These are phyloP conservation scores for Benthosema pterotum DNA, from an alignment of 2,797 vertebrate genomes.

Conservation along the genomic window DNA sequence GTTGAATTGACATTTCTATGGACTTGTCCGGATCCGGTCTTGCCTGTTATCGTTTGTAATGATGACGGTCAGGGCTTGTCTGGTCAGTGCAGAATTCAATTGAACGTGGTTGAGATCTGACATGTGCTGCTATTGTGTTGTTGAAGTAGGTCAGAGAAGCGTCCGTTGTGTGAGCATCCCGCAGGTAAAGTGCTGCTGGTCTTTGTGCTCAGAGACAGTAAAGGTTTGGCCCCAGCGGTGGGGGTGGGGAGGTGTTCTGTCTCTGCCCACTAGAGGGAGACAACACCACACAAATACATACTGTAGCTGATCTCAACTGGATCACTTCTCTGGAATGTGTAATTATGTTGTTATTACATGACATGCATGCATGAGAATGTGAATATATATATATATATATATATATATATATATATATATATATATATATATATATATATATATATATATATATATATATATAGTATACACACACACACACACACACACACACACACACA, in stretches of 20 bases:
- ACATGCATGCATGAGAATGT: too few relatives aligned
- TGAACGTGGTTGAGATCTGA: slow-evolving; percentile 62
- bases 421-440: neutral
- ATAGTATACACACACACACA: too few relatives aligned
- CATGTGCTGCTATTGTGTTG: slow-evolving; percentile 51
- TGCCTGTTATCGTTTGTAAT: slow-evolving; percentile 52
- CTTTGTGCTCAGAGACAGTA: slow-evolving; percentile 72
- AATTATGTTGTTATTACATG: too few relatives aligned
- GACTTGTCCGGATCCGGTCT: slow-evolving; percentile 31
- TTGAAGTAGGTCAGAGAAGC: slow-evolving; percentile 76
- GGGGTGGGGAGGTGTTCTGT: slow-evolving; percentile 40
- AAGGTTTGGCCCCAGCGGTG: slow-evolving; percentile 52
- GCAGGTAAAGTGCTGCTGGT: slow-evolving; percentile 77
- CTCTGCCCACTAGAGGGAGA: slow-evolving; percentile 78
- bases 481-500: too few relatives aligned
- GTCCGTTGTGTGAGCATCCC: slow-evolving; percentile 72
- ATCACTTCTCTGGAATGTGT: neutral
- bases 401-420: neutral
- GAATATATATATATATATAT: neutral
- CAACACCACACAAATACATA: slow-evolving; percentile 59
- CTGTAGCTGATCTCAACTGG: slow-evolving; percentile 3
- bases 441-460: too few relatives aligned
- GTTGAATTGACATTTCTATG: too few relatives aligned
- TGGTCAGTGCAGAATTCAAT: slow-evolving; percentile 47
- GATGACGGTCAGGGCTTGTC: slow-evolving; percentile 26